Evolutionary conservation across 2,888 invertebrate genomes (phyloP), one percentile per base, ranked within the genome.

Genomic region (Mystacides longicornis): DNA sequence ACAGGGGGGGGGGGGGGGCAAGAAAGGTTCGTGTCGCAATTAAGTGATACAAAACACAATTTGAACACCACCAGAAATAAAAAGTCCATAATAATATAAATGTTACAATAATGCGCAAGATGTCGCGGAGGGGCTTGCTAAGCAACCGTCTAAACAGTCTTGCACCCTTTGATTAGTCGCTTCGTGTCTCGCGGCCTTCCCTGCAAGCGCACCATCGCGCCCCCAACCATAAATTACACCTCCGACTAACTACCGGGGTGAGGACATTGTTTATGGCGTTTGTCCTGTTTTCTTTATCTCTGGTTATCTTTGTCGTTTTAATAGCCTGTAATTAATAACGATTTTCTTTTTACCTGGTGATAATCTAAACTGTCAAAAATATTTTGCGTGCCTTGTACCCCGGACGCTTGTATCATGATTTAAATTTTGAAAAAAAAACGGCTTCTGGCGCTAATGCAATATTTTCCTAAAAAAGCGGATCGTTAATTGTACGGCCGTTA

Each of bases 81-180:
- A 48, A 37, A 37, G 37, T 37, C 37, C 16, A 37, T 37, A 37
- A n/a, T n/a, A n/a, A n/a, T n/a, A n/a, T n/a, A n/a, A n/a, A 31
- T 31, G 31, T 7, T 31, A 14, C 31, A 14, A 14, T 31, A 31
- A 7, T 9, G 18, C 7, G 18, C 43, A 5, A 23, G 23, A 48
- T 22, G 21, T 23, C 11, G 48, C 11, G n/a, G 5, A 27, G 48
- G 48, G 48, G 22, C 21, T 48, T 48, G 48, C 48, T 48, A 48
- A 48, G 48, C 48, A 48, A 48, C 48, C 21, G n/a, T 18, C 48
- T 48, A 48, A 48, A 48, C 48, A 46, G 20, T 19, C 16, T 14
- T 37, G 14, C 37, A 37, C 37, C 37, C 37, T 37, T 37, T 37
- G n/a, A 3, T 37, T 37, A 14, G 37, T 37, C 14, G 27, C 11